Evolutionary conservation across 2,113 vertebrate genomes (phyloP).

Genomic region (Tympanuchus pallidicinctus): DNA sequence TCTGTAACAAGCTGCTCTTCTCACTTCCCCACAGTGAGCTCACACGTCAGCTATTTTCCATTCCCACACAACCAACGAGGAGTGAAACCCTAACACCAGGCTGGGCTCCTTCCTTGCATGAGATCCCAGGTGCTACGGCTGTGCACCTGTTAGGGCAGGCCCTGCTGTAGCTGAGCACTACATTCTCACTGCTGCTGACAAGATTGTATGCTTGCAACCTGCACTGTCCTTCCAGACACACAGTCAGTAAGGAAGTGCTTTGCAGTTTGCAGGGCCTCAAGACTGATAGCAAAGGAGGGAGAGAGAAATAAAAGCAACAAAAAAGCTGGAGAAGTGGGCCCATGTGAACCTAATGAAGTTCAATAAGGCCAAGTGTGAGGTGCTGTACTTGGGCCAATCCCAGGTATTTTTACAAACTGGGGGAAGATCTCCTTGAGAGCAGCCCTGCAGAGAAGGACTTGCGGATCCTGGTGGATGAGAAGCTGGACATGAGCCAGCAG

Average conservation of each 20-base stretch:
- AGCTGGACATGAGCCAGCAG: no score
- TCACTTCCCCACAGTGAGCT: constrained; percentile 9
- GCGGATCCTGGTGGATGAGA: no score
- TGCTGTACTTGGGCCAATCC: no score
- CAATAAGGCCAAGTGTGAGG: no score
- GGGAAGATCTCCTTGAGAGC: no score
- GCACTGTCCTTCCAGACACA: not conserved
- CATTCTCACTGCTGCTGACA: not conserved
- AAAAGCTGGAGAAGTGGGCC: no score
- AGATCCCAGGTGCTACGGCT: not conserved
- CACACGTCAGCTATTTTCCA: constrained; percentile 34
- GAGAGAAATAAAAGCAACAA: no score
- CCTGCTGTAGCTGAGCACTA: not conserved
- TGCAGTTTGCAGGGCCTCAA: not conserved
- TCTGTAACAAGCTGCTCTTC: not conserved
- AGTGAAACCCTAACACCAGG: fast-evolving
- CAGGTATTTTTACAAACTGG: no score
- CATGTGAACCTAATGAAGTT: no score
- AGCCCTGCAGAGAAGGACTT: no score
- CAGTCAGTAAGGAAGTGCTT: not conserved
- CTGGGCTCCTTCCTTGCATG: not conserved
- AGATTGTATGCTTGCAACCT: not conserved
- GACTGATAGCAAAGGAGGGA: not conserved
- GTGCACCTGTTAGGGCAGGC: not conserved
- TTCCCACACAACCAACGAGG: not conserved